Conservation (phyloP, 2,113 vertebrate genomes). For the Hippocampus zosterae region DNA sequence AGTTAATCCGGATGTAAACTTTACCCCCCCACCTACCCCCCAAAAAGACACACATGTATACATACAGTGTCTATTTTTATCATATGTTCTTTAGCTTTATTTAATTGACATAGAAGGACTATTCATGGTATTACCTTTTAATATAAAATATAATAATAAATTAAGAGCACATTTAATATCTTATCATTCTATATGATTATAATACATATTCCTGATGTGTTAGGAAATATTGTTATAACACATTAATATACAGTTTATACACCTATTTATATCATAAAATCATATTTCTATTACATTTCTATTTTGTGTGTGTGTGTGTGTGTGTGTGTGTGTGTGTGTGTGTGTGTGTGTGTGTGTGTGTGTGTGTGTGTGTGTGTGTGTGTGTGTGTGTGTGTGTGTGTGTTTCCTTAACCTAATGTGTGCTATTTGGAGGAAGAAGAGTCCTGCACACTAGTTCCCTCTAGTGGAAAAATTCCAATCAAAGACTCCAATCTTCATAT, state of each 20-base stretch:
- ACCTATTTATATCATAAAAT: too few relatives aligned
- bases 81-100: not conserved
- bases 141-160: not conserved
- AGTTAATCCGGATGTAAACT: too few relatives aligned
- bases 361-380: too few relatives aligned
- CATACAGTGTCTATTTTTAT: not conserved
- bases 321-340: not conserved
- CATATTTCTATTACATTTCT: not conserved
- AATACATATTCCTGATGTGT: not conserved
- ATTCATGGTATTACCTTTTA: not conserved
- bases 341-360: too few relatives aligned
- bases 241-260: not conserved
- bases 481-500: not conserved
- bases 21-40: too few relatives aligned
- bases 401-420: not conserved
- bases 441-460: constrained; percentile 61
- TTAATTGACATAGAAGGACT: not conserved
- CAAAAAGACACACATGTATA: not conserved
- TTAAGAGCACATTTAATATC: not conserved
- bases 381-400: not conserved
- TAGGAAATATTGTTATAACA: not conserved
- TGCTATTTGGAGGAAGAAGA: not conserved
- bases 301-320: not conserved
- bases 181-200: not conserved
- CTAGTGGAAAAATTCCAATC: constrained; percentile 61